These are phyloP conservation scores for Engraulis encrasicolus DNA, from an alignment of 2,113 vertebrate genomes.

Conservation along the genomic window DNA sequence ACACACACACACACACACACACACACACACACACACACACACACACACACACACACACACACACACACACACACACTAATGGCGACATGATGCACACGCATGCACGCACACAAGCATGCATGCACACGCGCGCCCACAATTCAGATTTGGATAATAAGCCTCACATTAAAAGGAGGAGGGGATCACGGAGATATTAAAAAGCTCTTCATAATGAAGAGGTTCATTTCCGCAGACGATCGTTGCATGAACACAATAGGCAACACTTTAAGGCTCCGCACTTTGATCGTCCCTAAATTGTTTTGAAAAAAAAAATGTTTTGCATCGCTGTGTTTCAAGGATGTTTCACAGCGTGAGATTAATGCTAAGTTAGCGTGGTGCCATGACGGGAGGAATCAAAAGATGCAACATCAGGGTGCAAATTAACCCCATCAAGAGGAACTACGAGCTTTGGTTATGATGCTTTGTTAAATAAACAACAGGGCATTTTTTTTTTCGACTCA, in stretches of 20 bases:
- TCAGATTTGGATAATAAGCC: not conserved
- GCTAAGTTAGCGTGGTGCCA: not conserved
- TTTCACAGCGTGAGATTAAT: not conserved
- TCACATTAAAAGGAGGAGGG: not conserved
- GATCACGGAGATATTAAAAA: constrained; percentile 16
- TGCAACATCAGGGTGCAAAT: not conserved
- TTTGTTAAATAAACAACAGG: not conserved
- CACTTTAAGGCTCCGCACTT: not conserved
- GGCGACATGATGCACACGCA: too few species aligned
- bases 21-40: too few species aligned
- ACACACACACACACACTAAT: too few species aligned
- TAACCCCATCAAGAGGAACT: not conserved
- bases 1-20: too few species aligned
- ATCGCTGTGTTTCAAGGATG: not conserved
- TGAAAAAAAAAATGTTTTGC: too few species aligned
- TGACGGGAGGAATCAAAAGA: not conserved
- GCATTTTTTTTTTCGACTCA: not conserved
- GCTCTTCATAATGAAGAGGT: not conserved
- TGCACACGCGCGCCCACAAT: too few species aligned
- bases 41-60: too few species aligned
- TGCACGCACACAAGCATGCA: too few species aligned
- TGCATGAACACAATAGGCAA: not conserved
- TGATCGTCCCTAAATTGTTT: constrained; percentile 1
- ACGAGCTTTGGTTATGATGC: not conserved
- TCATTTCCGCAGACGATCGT: constrained; percentile 9